Conservation (phyloP, 1,140 invertebrate genomes). For the Psilanteris sp. region DNA sequence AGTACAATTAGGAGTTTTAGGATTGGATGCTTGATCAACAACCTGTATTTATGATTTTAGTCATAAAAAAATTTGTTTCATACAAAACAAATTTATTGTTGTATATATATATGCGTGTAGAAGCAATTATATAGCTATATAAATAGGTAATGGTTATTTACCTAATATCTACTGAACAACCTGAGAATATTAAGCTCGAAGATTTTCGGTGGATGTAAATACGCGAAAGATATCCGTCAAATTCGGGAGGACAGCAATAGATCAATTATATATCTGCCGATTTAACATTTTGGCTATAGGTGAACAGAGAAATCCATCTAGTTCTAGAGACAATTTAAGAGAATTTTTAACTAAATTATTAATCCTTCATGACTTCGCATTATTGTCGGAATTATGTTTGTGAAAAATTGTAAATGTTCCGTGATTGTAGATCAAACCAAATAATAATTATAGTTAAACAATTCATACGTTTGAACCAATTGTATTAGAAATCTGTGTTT, state of each 20-base stretch:
- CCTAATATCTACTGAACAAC: too few relatives aligned
- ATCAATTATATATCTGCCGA: conserved; percentile 14
- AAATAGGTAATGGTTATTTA: too few relatives aligned
- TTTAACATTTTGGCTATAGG: conserved; percentile 12
- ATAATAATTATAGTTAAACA: conserved; percentile 49
- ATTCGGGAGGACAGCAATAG: neutral
- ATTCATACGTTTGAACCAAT: conserved; percentile 25
- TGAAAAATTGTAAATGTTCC: conserved; percentile 27
- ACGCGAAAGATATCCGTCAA: conserved; percentile 7
- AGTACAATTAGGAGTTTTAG: too few relatives aligned
- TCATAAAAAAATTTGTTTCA: too few relatives aligned
- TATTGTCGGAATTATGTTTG: conserved; percentile 11
- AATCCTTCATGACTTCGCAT: conserved; percentile 4
- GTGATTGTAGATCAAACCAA: conserved; percentile 29
- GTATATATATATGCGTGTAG: too few relatives aligned
- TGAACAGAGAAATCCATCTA: conserved; percentile 10
- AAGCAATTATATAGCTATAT: too few relatives aligned
- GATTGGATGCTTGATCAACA: too few relatives aligned
- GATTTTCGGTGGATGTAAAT: conserved; percentile 14
- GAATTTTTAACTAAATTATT: too few relatives aligned
- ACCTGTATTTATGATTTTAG: too few relatives aligned
- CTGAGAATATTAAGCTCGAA: neutral
- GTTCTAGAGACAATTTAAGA: too few relatives aligned
- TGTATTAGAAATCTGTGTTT: conserved; percentile 10
- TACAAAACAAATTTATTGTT: too few relatives aligned